phyloP scores from a whole-genome alignment of 1,140 invertebrate genomes.

The Antheraea mylitta region DNA sequence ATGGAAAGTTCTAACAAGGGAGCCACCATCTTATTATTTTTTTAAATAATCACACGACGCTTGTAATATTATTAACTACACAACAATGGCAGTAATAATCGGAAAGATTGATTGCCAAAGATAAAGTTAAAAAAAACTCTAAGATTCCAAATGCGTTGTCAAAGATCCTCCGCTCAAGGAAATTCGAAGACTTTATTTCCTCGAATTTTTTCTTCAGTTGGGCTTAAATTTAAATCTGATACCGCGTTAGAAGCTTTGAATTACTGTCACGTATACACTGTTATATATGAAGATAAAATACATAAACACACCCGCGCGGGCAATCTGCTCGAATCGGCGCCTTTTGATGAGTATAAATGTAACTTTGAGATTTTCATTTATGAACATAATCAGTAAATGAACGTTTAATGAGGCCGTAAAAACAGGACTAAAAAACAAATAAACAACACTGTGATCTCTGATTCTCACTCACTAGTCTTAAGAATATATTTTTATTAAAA shows the following conservation, averaged over 20 bases:
- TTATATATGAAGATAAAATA: slow-evolving; percentile 19
- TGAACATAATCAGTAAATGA: background rate
- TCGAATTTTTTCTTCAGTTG: background rate
- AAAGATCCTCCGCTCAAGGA: background rate
- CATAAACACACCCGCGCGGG: slow-evolving; percentile 11
- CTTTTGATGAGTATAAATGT: slow-evolving; percentile 13
- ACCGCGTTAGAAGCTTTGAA: background rate
- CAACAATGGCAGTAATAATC: too few relatives aligned
- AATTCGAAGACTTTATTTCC: background rate
- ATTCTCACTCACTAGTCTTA: too few relatives aligned
- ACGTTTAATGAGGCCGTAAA: background rate
- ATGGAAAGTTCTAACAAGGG: too few relatives aligned
- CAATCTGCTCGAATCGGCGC: slow-evolving; percentile 7
- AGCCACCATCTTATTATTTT: too few relatives aligned
- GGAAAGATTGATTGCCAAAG: too few relatives aligned
- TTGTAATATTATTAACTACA: too few relatives aligned
- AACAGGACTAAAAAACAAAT: too few relatives aligned
- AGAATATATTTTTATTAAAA: too few relatives aligned
- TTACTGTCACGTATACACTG: slow-evolving; percentile 12
- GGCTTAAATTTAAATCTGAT: background rate
- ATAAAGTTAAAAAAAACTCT: too few relatives aligned
- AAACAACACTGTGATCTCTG: too few relatives aligned
- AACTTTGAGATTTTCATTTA: background rate
- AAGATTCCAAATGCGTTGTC: background rate
- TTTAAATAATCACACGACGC: too few relatives aligned